Percentiles rank a stretch among this genome's conserved stretches.
These are phyloP conservation scores for Probosciger aterrimus DNA, from an alignment of 2,113 vertebrate genomes.

Conservation along the genomic window DNA sequence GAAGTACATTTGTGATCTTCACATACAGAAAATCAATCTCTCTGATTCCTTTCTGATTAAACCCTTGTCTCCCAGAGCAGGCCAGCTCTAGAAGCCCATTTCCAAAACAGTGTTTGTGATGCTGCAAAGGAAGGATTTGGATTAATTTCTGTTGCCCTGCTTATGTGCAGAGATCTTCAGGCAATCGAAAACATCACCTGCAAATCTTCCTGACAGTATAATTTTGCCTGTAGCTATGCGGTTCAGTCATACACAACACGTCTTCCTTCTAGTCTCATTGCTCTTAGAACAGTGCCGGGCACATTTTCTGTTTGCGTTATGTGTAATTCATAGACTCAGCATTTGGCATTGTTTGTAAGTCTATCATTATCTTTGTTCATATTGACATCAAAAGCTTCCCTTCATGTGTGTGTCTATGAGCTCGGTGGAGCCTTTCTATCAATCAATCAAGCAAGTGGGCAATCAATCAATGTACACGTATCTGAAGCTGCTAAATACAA, in stretches of 20 bases:
- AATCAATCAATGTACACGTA: constrained; percentile 31
- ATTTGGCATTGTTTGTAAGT: constrained; percentile 64
- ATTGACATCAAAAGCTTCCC: constrained; percentile 49
- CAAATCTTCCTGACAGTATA: constrained; percentile 37
- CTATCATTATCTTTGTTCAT: constrained; percentile 62
- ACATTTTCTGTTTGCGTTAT: constrained; percentile 19
- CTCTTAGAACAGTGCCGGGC: neutral
- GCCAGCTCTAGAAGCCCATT: neutral
- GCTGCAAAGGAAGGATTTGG: neutral
- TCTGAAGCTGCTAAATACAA: constrained; percentile 46
- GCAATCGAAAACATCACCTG: constrained; percentile 43
- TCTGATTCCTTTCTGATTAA: neutral
- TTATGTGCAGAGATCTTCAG: constrained; percentile 2
- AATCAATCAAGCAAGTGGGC: constrained; percentile 53
- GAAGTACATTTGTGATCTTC: neutral
- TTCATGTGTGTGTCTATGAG: constrained; percentile 15
- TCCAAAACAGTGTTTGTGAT: neutral
- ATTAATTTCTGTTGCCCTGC: constrained; percentile 5
- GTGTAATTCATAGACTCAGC: constrained; percentile 19
- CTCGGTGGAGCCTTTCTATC: constrained; percentile 23
- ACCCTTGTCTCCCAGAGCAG: neutral
- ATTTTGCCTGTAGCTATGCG: constrained; percentile 31
- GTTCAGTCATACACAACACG: constrained; percentile 8
- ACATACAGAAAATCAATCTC: neutral
- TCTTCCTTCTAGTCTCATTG: neutral